A percentile compares a stretch with the other conserved stretches of the same genome.
Evolutionary conservation across 2,888 invertebrate species (phyloP).

Genomic region (Leptopilina myrica): DNA sequence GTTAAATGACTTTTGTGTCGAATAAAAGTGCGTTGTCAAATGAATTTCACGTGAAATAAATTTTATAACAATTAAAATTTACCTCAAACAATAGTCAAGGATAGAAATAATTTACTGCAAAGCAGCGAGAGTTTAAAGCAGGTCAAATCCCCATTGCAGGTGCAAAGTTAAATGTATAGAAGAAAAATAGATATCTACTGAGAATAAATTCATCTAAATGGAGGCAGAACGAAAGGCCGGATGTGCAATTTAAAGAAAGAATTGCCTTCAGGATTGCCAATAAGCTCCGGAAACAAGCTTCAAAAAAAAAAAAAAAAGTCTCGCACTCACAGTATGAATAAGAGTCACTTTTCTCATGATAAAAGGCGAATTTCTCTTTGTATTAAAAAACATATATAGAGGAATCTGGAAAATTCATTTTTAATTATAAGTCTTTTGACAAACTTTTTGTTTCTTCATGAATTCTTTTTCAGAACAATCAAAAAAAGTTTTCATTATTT

Average conservation of each 20-base stretch:
- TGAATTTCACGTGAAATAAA: no score
- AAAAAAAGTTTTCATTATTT: no score
- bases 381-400: neutral
- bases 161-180: no score
- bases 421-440: neutral
- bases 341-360: neutral
- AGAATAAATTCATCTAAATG: slow-evolving; percentile 30
- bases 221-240: slow-evolving; percentile 23
- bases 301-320: neutral
- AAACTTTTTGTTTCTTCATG: no score
- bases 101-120: neutral
- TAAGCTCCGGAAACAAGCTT: slow-evolving; percentile 14
- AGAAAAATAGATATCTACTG: slow-evolving; percentile 13
- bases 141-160: no score
- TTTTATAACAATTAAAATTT: no score
- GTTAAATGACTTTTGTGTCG: no score
- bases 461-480: no score
- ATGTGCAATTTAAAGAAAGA: slow-evolving; percentile 24
- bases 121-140: no score
- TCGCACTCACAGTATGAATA: neutral
- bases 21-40: no score
- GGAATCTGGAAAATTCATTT: neutral
- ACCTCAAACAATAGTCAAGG: neutral
- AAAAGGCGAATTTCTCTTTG: neutral
- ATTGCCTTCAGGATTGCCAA: slow-evolving; percentile 28